A percentile compares a stretch with the other conserved stretches of the same genome.
These are phyloP conservation scores for Diaprepes abbreviatus DNA, from an alignment of 2,888 invertebrate species.

Conservation along the genomic window DNA sequence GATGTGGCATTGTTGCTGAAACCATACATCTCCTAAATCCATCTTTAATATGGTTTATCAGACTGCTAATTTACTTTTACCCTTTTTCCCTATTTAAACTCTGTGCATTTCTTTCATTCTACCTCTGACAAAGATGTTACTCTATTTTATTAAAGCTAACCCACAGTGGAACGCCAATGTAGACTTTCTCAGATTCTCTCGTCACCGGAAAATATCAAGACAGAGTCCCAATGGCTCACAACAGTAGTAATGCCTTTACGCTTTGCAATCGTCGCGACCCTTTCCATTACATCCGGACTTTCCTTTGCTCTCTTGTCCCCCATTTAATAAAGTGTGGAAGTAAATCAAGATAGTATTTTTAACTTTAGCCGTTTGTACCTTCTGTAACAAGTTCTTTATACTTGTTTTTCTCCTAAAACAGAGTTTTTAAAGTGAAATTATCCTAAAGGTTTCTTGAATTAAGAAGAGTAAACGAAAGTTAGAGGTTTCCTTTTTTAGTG, in stretches of 20 bases:
- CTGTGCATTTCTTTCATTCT: too few species aligned
- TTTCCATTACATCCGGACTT: conserved; percentile 12
- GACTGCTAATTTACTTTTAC: too few species aligned
- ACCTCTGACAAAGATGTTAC: background rate
- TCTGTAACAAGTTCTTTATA: too few species aligned
- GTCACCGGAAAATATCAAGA: conserved; percentile 11
- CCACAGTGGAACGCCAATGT: background rate
- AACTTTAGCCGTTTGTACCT: conserved; percentile 8
- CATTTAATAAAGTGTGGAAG: conserved; percentile 19
- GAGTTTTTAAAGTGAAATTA: too few species aligned
- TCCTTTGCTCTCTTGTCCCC: conserved; percentile 10
- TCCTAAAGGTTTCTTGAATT: too few species aligned
- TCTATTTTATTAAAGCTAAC: background rate
- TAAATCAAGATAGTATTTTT: conserved; percentile 19
- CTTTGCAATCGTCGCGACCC: conserved; percentile 23
- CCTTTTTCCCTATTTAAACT: too few species aligned
- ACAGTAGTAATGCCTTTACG: conserved; percentile 17
- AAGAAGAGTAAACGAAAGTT: too few species aligned
- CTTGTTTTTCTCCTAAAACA: too few species aligned
- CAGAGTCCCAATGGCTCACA: conserved; percentile 2
- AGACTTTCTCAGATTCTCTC: background rate
- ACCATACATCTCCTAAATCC: too few species aligned
- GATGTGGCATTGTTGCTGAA: too few species aligned
- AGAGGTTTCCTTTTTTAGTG: too few species aligned
- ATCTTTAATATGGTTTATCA: too few species aligned